Evolutionary conservation across 2,888 invertebrate genomes (phyloP).

Genomic region (Nomada fucata): DNA sequence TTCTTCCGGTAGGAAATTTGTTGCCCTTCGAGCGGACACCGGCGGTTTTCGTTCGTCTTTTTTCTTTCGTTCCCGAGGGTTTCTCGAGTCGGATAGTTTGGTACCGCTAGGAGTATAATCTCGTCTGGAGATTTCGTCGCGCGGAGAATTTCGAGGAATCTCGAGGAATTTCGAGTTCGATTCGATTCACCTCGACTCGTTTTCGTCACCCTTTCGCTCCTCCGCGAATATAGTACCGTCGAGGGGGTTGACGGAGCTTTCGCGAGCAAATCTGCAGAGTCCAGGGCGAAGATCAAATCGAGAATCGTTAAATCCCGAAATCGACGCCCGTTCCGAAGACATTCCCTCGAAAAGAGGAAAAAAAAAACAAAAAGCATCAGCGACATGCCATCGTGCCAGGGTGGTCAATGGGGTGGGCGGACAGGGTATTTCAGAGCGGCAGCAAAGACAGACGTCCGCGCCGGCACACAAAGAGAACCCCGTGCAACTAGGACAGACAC

Average conservation of each 20-base stretch:
- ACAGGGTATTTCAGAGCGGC: conserved; percentile 27
- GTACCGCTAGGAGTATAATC: too few species aligned
- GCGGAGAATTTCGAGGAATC: background rate
- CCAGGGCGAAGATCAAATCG: conserved; percentile 46
- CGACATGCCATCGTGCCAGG: conserved; percentile 14
- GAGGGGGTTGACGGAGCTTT: background rate
- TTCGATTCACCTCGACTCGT: background rate
- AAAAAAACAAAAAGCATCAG: background rate
- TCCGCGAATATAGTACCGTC: background rate
- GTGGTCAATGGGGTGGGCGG: background rate
- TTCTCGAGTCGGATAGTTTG: background rate
- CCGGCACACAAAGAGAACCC: conserved; percentile 29
- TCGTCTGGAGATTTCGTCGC: too few species aligned
- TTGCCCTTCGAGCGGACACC: too few species aligned
- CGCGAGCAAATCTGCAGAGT: background rate
- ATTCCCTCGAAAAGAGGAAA: conserved; percentile 4
- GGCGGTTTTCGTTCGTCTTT: background rate
- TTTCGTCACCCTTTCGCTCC: background rate
- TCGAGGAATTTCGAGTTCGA: background rate
- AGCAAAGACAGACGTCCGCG: conserved; percentile 50
- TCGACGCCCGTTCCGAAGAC: conserved; percentile 41
- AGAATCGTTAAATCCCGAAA: conserved; percentile 63
- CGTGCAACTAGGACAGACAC: conserved; percentile 17
- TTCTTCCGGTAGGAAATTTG: background rate
- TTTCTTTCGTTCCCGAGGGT: background rate